Conservation (phyloP, 1,140 invertebrate genomes). For the Sarcophaga peregrina region DNA sequence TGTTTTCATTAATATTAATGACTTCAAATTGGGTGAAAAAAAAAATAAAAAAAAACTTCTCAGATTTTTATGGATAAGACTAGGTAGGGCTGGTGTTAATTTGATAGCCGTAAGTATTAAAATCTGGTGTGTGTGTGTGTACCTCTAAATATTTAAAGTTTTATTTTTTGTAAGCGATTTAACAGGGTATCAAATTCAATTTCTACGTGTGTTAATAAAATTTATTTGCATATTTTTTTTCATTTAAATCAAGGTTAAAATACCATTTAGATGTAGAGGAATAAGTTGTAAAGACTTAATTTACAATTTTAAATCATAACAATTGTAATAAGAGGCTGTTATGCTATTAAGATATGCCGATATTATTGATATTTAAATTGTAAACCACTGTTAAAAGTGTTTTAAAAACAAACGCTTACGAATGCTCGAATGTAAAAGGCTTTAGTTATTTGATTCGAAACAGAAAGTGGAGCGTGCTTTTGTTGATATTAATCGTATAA, state of each 20-base stretch:
- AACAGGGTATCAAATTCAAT: not conserved
- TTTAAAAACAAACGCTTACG: too few relatives aligned
- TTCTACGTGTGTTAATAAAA: not conserved
- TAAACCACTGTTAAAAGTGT: too few relatives aligned
- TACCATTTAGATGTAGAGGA: not conserved
- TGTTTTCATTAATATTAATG: not conserved
- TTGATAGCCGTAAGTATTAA: not conserved
- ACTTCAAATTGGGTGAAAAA: not conserved
- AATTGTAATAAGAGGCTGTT: too few relatives aligned
- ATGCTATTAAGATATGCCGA: too few relatives aligned
- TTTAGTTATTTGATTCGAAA: too few relatives aligned
- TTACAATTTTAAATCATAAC: too few relatives aligned
- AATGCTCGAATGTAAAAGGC: too few relatives aligned
- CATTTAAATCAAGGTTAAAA: not conserved
- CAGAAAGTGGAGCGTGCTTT: too few relatives aligned
- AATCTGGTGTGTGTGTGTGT: not conserved
- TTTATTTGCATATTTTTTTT: not conserved
- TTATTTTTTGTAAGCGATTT: too few relatives aligned
- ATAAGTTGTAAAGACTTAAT: too few relatives aligned
- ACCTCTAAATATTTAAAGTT: not conserved
- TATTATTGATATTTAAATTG: too few relatives aligned
- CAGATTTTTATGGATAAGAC: not conserved
- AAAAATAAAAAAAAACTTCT: not conserved
- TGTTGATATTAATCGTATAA: too few relatives aligned
- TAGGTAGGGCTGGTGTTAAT: not conserved